Evolutionary conservation across 2,888 invertebrate species (phyloP).

Genomic region (Aethes cnicana): DNA sequence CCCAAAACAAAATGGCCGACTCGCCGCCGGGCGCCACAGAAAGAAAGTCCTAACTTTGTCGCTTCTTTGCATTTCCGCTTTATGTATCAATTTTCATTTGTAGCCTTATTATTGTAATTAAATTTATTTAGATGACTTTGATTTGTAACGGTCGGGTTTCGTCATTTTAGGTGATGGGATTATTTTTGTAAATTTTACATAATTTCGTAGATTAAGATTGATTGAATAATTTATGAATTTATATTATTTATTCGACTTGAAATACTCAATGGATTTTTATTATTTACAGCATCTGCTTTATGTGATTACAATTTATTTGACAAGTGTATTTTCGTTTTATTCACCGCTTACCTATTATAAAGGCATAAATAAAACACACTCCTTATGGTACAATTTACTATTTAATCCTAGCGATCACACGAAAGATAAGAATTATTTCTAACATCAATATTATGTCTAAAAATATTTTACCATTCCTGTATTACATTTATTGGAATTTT

Average conservation of each 20-base stretch:
- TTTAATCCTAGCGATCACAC: slow-evolving; percentile 61
- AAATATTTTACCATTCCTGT: slow-evolving; percentile 40
- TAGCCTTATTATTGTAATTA: slow-evolving; percentile 2
- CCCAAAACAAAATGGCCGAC: slow-evolving; percentile 34
- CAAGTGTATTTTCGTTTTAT: slow-evolving; percentile 21
- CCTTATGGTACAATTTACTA: slow-evolving; percentile 39
- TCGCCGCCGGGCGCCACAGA: slow-evolving; percentile 43
- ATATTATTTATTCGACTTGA: slow-evolving; percentile 20
- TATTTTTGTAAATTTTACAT: slow-evolving; percentile 6
- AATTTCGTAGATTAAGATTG: slow-evolving; percentile 19
- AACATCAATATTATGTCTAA: slow-evolving; percentile 56
- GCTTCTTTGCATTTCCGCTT: slow-evolving; percentile 4
- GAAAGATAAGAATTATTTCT: slow-evolving; percentile 51
- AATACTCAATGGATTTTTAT: slow-evolving; percentile 22
- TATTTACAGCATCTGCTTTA: slow-evolving; percentile 33
- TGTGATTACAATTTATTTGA: slow-evolving; percentile 35
- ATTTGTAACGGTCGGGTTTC: background rate
- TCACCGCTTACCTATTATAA: slow-evolving; percentile 16
- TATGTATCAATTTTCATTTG: slow-evolving; percentile 2
- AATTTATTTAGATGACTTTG: slow-evolving; percentile 5
- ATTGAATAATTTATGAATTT: slow-evolving; percentile 18
- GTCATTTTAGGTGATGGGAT: slow-evolving; percentile 11
- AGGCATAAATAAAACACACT: slow-evolving; percentile 34
- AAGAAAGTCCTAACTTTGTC: slow-evolving; percentile 16
- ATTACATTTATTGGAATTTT: slow-evolving; percentile 22